Conservation (phyloP, 2,113 vertebrate genomes). For the Rhineura floridana region DNA sequence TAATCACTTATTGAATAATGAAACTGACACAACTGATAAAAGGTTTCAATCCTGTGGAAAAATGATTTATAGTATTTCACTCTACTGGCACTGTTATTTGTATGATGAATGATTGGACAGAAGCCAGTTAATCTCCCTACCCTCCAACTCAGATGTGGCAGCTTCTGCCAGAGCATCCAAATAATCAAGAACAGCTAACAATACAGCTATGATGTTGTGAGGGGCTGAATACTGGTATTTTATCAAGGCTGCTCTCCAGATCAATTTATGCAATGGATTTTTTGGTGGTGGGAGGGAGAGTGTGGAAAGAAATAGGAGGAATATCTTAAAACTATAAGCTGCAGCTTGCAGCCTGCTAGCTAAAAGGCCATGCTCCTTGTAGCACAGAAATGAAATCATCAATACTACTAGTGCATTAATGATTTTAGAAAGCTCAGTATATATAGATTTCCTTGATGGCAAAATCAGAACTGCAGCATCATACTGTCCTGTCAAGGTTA, state of each 20-base stretch:
- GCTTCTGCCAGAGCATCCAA: conserved; percentile 51
- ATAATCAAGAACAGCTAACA: conserved; percentile 56
- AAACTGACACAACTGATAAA: conserved; percentile 94
- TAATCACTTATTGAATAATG: conserved; percentile 93
- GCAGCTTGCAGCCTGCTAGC: conserved; percentile 10
- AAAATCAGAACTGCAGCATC: conserved; percentile 18
- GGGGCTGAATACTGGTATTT: conserved; percentile 53
- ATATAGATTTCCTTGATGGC: conserved; percentile 28
- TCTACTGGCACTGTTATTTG: conserved; percentile 82
- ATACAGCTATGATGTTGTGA: not conserved
- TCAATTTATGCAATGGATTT: conserved; percentile 50
- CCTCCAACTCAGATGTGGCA: conserved; percentile 42
- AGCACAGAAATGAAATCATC: not conserved
- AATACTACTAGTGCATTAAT: not conserved
- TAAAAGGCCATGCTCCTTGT: not conserved
- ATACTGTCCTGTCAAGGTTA: conserved; percentile 1
- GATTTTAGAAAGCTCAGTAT: conserved; percentile 9
- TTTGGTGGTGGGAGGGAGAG: not conserved
- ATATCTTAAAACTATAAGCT: not conserved
- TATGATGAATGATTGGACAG: conserved; percentile 82
- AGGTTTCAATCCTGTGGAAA: conserved; percentile 87
- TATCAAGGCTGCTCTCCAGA: conserved; percentile 66
- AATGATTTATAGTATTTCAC: conserved; percentile 91
- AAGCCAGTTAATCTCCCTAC: conserved; percentile 71
- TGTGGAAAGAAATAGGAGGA: not conserved